Evolutionary conservation across 2,888 invertebrate genomes (phyloP), one percentile per base, ranked within the genome.

Genomic region (Myathropa florea): DNA sequence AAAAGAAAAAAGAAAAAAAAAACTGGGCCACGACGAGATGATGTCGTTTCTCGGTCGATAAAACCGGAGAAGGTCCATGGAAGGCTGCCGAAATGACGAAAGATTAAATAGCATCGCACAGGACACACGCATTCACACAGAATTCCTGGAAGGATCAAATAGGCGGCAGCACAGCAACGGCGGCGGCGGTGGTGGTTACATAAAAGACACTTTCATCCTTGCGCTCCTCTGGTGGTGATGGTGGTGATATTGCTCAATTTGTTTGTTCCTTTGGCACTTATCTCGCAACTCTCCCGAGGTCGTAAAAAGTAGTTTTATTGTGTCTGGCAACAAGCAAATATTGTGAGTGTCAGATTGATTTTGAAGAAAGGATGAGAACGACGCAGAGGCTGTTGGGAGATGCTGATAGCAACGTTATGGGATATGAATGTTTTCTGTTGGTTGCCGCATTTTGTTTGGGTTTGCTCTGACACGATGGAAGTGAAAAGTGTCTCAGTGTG

Each of bases 191-290:
- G 79, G 26, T 68, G 73, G 63, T 67, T 63, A 81, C 70, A 76
- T 21, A 46, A 85, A 72, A 81, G 64, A 61, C 14, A 84, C 84
- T 81, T 84, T 84, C 70, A 83, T 83, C 83, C 83, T 81, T 84
- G 84, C 83, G 83, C 70, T 59, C 26, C 26, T 53, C 46, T 28
- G 28, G 28, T 53, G 24, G 46, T 68, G n/a, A 36, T 65, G 64
- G 46, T 68, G n/a, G 46, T 65, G 64, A 70, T 71, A 71, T 81
- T 84, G 65, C 81, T 81, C 76, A 84, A 84, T 84, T 75, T 84
- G 84, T 84, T 84, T 84, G 84, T 70, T 84, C 84, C 75, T 76
- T 84, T 71, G 81, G 70, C 75, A 84, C 80, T 67, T 76, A 61
- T 71, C 70, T 39, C 46, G 46, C 18, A 46, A 46, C 46, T 18